Percentiles rank a stretch among this genome's conserved stretches.
phyloP scores from a whole-genome alignment of 2,113 vertebrate genomes.

The Hypocryptadius cinnamomeus region DNA sequence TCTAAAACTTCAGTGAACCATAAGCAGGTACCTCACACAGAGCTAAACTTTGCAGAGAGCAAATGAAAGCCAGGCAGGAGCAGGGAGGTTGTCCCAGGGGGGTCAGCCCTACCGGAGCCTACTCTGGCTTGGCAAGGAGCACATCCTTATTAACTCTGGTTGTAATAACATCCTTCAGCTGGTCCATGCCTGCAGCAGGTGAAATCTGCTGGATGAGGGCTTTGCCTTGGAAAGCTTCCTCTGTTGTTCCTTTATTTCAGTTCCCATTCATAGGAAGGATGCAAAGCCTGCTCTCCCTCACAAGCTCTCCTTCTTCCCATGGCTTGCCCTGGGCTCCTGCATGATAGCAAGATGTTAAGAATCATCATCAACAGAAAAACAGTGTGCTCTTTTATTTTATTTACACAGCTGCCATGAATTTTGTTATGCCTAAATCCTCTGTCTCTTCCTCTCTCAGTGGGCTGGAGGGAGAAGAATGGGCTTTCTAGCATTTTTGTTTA shows the following conservation, averaged over 20 bases:
- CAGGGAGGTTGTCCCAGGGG: neutral
- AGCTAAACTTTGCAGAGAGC: neutral
- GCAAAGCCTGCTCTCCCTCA: neutral
- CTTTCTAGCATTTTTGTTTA: conserved; percentile 62
- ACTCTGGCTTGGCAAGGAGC: neutral
- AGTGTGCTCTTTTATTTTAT: conserved; percentile 44
- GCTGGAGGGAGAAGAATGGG: conserved; percentile 49
- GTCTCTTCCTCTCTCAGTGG: conserved; percentile 55
- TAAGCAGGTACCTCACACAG: neutral
- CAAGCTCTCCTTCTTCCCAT: neutral
- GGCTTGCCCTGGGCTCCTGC: conserved; percentile 47
- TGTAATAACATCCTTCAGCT: neutral
- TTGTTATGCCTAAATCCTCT: conserved; percentile 55
- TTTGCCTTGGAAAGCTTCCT: neutral
- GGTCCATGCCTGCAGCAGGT: neutral
- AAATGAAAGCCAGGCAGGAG: neutral
- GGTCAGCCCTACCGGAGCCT: neutral
- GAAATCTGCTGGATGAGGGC: neutral
- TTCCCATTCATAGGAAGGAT: neutral
- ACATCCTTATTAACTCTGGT: neutral
- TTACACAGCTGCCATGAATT: conserved; percentile 71
- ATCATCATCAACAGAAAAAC: neutral
- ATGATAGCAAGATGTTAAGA: conserved; percentile 49
- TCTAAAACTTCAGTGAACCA: neutral
- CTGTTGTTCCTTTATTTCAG: neutral